Percentiles rank a stretch among this genome's conserved stretches.
phyloP scores from a whole-genome alignment of 2,888 invertebrate genomes.

The Drosophila helvetica region DNA sequence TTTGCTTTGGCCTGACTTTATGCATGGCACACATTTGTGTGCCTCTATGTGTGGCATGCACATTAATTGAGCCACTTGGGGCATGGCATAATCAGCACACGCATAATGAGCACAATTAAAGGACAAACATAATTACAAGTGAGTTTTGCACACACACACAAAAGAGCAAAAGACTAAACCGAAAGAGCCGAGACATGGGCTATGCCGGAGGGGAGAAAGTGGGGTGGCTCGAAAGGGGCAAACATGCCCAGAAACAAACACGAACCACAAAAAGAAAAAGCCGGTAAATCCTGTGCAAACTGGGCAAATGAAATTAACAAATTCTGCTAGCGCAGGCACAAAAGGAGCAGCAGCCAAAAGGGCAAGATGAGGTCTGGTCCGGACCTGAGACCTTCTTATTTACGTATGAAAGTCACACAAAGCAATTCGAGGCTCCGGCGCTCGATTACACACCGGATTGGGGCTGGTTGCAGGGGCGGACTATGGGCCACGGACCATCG shows the following conservation, averaged over 20 bases:
- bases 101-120: slow-evolving; percentile 78
- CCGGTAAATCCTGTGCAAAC: slow-evolving; percentile 63
- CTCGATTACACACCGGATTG: slow-evolving; percentile 63
- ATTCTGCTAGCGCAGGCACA: slow-evolving; percentile 71
- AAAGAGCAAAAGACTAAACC: slow-evolving; percentile 35
- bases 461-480: slow-evolving; percentile 7
- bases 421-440: slow-evolving; percentile 64
- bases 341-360: slow-evolving; percentile 27
- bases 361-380: slow-evolving; percentile 7
- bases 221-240: slow-evolving; percentile 1
- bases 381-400: slow-evolving; percentile 56
- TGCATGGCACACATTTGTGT: slow-evolving; percentile 37
- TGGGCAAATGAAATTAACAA: slow-evolving; percentile 76
- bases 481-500: background rate
- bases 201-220: slow-evolving; percentile 1
- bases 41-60: slow-evolving; percentile 28
- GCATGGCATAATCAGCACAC: slow-evolving; percentile 70
- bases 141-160: slow-evolving; percentile 44
- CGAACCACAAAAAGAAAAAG: slow-evolving; percentile 29
- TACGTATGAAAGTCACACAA: slow-evolving; percentile 78
- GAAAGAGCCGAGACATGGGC: slow-evolving; percentile 26
- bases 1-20: background rate
- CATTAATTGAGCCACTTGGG: slow-evolving; percentile 79
- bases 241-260: slow-evolving; percentile 21
- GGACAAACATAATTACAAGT: slow-evolving; percentile 75